Evolutionary conservation across 2,888 invertebrate genomes (phyloP).

Genomic region (Mimumesa dahlbomi): DNA sequence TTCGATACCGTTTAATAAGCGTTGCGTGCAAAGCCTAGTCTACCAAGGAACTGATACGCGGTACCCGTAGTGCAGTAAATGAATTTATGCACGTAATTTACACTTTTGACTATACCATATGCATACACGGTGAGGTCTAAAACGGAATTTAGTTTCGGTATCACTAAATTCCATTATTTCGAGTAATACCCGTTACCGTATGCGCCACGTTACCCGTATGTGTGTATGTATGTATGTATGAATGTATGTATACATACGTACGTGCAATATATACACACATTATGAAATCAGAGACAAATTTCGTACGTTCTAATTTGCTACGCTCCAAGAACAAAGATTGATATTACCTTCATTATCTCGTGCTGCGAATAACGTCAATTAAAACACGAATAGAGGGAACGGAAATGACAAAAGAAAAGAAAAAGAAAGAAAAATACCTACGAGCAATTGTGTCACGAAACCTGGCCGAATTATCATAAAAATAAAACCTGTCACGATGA

Average conservation of each 20-base stretch:
- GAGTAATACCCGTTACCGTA: constrained; percentile 7
- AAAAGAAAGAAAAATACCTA: no score
- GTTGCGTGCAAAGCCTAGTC: constrained; percentile 8
- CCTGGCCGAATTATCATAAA: background rate
- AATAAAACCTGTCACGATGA: background rate
- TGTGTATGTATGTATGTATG: no score
- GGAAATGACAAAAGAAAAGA: no score
- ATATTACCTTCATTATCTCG: no score
- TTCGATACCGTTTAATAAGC: constrained; percentile 24
- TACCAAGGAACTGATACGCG: constrained; percentile 6
- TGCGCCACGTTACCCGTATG: background rate
- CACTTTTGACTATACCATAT: background rate
- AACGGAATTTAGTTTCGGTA: constrained; percentile 3
- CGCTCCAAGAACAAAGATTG: no score
- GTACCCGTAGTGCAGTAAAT: no score
- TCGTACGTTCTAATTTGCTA: no score
- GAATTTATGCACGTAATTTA: constrained; percentile 23
- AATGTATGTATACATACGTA: no score
- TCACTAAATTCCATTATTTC: constrained; percentile 1
- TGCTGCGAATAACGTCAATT: no score
- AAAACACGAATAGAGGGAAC: no score
- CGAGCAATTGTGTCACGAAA: background rate
- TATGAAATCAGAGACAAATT: no score
- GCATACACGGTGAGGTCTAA: background rate
- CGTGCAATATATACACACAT: no score